A percentile compares a stretch with the other conserved stretches of the same genome.
Conservation (phyloP, 2,888 invertebrate genomes). For the Geophilus truncorum region DNA sequence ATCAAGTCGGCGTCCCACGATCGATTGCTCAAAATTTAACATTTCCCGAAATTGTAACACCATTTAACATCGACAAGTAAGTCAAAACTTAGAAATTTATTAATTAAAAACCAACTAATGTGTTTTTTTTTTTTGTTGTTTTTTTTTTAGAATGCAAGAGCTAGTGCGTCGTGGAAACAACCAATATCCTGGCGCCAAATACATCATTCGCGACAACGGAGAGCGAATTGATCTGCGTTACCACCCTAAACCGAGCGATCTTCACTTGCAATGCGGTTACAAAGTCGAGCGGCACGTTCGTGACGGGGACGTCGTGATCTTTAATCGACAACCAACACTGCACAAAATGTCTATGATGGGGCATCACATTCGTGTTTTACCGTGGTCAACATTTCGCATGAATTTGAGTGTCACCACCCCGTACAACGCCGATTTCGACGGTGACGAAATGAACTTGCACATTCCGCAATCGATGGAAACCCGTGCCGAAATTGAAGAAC, state of each 20-base stretch:
- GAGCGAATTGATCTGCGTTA: slow-evolving; percentile 97
- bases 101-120: too few relatives aligned
- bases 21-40: slow-evolving; percentile 98
- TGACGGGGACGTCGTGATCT: slow-evolving; percentile 96
- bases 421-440: slow-evolving; percentile 99
- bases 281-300: slow-evolving; percentile 93
- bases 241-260: slow-evolving; percentile 94
- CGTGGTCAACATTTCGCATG: slow-evolving; percentile 99
- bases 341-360: slow-evolving; percentile 99
- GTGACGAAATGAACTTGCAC: slow-evolving; percentile 99
- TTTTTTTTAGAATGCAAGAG: slow-evolving; percentile 65
- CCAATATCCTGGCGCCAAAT: slow-evolving; percentile 98
- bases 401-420: slow-evolving; percentile 98
- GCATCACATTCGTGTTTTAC: slow-evolving; percentile 71
- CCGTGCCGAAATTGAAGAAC: slow-evolving; percentile 93
- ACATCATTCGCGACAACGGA: slow-evolving; percentile 97
- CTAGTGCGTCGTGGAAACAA: slow-evolving; percentile 93
- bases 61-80: slow-evolving; percentile 94
- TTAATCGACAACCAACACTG: slow-evolving; percentile 98
- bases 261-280: slow-evolving; percentile 93
- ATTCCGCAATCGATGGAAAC: slow-evolving; percentile 99
- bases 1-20: slow-evolving; percentile 95
- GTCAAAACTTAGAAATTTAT: slow-evolving; percentile 42
- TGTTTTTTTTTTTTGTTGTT: not conserved
- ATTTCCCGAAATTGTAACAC: slow-evolving; percentile 98